A percentile compares a stretch with the other conserved stretches of the same genome.
Conservation (phyloP, 2,888 invertebrate genomes). For the Encarsia formosa region DNA sequence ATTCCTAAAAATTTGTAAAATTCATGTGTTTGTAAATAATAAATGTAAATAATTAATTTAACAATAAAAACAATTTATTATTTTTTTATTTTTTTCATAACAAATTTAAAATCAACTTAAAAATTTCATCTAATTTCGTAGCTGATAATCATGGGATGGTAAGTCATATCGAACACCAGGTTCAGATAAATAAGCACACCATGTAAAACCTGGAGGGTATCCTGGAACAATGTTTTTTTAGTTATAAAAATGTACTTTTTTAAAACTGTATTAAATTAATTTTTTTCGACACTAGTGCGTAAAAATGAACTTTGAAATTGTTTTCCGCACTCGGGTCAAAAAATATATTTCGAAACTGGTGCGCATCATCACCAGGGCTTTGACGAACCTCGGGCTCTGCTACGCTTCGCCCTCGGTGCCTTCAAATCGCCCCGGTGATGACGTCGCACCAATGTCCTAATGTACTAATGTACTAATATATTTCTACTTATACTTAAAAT, state of each 20-base stretch:
- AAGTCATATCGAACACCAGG: conserved; percentile 36
- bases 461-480: too few species aligned
- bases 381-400: too few species aligned
- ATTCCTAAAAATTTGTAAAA: not conserved
- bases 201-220: conserved; percentile 49
- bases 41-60: conserved; percentile 1
- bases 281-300: not conserved
- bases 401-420: too few species aligned
- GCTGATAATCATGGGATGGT: conserved; percentile 23
- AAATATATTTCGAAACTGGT: too few species aligned
- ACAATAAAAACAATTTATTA: not conserved
- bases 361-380: too few species aligned
- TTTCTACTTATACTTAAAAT: too few species aligned
- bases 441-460: too few species aligned
- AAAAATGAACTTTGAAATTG: too few species aligned
- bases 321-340: too few species aligned
- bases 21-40: not conserved
- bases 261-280: not conserved
- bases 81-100: conserved; percentile 1
- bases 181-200: conserved; percentile 48
- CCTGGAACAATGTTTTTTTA: conserved; percentile 41
- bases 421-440: too few species aligned
- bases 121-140: too few species aligned
- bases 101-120: too few species aligned
- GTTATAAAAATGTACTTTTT: conserved; percentile 3